These are phyloP conservation scores for Microctenopoma lineatum DNA, from an alignment of 2,797 vertebrate genomes.

Conservation along the genomic window DNA sequence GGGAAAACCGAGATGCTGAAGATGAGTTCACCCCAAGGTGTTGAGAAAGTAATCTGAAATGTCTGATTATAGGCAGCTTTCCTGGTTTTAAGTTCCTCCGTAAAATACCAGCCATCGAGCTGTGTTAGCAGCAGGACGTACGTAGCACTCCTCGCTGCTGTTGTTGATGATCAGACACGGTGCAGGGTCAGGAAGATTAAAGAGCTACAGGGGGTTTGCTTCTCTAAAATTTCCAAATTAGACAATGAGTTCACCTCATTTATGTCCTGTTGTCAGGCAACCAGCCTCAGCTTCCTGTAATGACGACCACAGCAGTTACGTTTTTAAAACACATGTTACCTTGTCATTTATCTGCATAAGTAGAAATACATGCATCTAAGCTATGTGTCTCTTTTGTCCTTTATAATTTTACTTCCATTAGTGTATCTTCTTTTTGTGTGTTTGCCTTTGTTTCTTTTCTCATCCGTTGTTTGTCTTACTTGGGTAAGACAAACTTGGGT, in stretches of 20 bases:
- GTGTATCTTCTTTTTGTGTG: too few relatives aligned
- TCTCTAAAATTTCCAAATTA: constrained; percentile 37
- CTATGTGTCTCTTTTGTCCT: not conserved
- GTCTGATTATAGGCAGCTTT: not conserved
- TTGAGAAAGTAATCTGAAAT: not conserved
- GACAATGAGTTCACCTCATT: constrained; percentile 40
- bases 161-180: not conserved
- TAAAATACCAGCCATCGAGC: not conserved
- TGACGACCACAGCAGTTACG: constrained; percentile 42
- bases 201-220: not conserved
- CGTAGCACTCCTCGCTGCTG: not conserved
- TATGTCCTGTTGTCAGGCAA: constrained; percentile 55
- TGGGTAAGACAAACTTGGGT: too few relatives aligned
- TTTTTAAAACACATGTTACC: not conserved
- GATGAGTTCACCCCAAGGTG: not conserved
- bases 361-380: not conserved
- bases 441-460: too few relatives aligned
- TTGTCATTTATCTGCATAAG: not conserved
- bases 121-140: too few relatives aligned
- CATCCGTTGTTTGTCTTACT: not conserved
- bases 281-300: constrained; percentile 66
- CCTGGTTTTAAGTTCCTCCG: too few relatives aligned
- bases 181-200: not conserved
- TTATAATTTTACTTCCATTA: too few relatives aligned
- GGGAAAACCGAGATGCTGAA: constrained; percentile 12